Evolutionary conservation across 2,113 vertebrate species (phyloP).

Genomic region (Perca flavescens): DNA sequence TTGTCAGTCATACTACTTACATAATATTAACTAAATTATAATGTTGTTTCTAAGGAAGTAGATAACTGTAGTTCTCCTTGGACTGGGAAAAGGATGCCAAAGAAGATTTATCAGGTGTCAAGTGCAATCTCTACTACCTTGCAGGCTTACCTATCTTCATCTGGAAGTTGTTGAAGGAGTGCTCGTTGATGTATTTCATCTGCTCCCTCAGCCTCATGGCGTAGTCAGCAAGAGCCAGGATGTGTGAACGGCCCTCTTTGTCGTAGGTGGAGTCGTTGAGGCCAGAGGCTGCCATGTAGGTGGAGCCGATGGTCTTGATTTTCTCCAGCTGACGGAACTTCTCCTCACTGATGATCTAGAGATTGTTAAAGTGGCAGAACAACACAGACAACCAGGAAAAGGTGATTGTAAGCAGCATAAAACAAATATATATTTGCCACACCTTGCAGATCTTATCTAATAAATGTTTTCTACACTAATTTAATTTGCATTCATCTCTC

Average conservation of each 20-base stretch:
- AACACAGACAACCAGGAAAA: conserved; percentile 2
- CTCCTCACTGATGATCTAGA: conserved; percentile 93
- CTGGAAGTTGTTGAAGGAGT: conserved; percentile 98
- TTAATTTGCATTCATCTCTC: not conserved
- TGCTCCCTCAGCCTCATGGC: conserved; percentile 94
- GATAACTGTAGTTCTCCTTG: conserved; percentile 4
- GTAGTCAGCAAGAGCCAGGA: conserved; percentile 92
- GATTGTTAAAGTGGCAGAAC: not conserved
- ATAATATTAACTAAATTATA: not conserved
- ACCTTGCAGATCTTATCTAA: not conserved
- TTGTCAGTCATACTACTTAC: conserved; percentile 26
- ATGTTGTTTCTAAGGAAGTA: not conserved
- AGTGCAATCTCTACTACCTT: conserved; percentile 4
- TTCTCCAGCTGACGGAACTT: conserved; percentile 94
- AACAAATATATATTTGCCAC: not conserved
- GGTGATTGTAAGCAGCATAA: not conserved
- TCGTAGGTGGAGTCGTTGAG: conserved; percentile 95
- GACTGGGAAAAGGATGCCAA: not conserved
- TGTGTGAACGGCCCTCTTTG: conserved; percentile 90
- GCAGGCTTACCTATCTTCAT: conserved; percentile 93
- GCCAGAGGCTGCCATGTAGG: conserved; percentile 96
- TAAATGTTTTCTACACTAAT: not conserved
- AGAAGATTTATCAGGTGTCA: not conserved
- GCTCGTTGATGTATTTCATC: conserved; percentile 97
- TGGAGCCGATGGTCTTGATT: conserved; percentile 98